Evolutionary conservation across 30 jellyfish, hydroid and myxozoan species (phyloP), one percentile per base, ranked within the genome.

Genomic region (Chironex yamaguchii): DNA sequence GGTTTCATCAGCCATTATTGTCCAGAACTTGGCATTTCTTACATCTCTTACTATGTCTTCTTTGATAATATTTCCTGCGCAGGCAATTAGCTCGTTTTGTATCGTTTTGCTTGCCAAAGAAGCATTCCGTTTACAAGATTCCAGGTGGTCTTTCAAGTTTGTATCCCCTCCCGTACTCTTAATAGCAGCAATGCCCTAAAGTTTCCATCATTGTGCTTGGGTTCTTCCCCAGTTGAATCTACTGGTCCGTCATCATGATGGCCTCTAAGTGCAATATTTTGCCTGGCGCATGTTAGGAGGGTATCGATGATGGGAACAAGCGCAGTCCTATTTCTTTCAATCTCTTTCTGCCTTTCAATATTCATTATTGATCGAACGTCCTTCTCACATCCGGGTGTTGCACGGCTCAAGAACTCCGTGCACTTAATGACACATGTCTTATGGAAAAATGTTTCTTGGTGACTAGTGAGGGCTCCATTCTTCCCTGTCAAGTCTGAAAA

Each of bases 81-180:
- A 76, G 89, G 22, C 30, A 34, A 76, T 76, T 3, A 27, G 73
- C 31, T 76, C 89, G 26, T 76, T 76, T 62, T 76, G 89, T 24
- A 76, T 76, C 1, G 84, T 76, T 54, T 76, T 76, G 1, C 82
- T 34, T 0, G 58, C 52, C 4, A 34, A 76, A 29, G 89, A 27
- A 12, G 84, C 84, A 76, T 76, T 53, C 34, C 32, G 74, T 52
- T 76, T 76, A 87, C 76, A 53, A 17, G 84, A 28, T 76, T 2
- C 24, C 3, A 76, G 85, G 26, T 76, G 88, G 76, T 76, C 30
- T 53, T 53, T 20, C 30, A 76, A 42, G 4, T 17, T 67, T 32
- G 50, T 29, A 53, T 76, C 88, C 4, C 88, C 88, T 53, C 88
- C 88, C 88, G 23, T 34, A 65, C 13, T 65, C 79, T 65, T 2